A percentile compares a stretch with the other conserved stretches of the same genome.
These are phyloP conservation scores for Harpegnathos saltator DNA, from an alignment of 1,140 invertebrate genomes.

Conservation along the genomic window DNA sequence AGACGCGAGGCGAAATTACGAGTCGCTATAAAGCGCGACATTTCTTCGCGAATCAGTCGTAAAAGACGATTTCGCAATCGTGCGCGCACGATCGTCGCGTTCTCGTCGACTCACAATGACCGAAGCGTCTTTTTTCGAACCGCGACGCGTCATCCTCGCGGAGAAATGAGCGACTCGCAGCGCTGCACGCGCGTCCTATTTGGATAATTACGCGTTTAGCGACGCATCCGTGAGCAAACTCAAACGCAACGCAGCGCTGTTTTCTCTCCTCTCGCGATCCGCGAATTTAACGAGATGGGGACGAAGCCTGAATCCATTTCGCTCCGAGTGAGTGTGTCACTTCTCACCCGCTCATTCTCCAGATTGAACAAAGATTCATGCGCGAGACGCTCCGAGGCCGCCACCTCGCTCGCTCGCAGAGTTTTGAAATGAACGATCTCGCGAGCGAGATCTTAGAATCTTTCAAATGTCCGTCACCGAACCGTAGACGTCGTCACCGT, in stretches of 20 bases:
- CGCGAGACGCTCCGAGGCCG: not conserved
- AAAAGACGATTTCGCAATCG: slow-evolving; percentile 41
- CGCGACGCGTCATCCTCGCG: slow-evolving; percentile 21
- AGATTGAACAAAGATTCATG: not conserved
- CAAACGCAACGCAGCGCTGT: not conserved
- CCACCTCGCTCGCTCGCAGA: not conserved
- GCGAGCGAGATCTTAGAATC: not conserved
- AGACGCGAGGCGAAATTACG: not conserved
- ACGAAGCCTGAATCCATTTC: not conserved
- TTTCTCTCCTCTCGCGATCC: not conserved
- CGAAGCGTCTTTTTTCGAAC: slow-evolving; percentile 43
- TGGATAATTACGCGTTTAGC: slow-evolving; percentile 18
- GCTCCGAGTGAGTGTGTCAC: not conserved
- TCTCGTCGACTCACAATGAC: slow-evolving; percentile 52
- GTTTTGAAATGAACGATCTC: not conserved
- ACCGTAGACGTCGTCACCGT: not conserved
- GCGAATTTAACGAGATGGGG: not conserved
- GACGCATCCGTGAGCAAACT: not conserved
- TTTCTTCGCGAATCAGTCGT: slow-evolving; percentile 9
- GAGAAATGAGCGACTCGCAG: slow-evolving; percentile 12
- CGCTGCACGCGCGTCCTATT: not conserved
- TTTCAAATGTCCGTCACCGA: not conserved
- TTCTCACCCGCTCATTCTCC: not conserved
- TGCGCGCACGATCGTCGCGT: slow-evolving; percentile 9
- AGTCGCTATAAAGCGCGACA: not conserved